Conservation (phyloP, 2,888 invertebrate species). For the Carpatolechia fugitivella region DNA sequence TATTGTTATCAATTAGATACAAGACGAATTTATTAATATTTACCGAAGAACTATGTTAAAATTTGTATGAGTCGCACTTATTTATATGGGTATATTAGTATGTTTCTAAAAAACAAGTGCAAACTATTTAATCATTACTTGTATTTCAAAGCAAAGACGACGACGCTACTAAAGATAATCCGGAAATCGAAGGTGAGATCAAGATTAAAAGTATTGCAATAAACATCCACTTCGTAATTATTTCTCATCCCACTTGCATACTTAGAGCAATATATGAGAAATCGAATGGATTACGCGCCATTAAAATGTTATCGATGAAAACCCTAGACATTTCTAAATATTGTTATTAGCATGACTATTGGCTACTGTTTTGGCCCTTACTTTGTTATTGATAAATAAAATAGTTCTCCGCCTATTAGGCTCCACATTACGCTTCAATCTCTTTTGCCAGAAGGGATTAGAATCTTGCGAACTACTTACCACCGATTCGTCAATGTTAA, state of each 20-base stretch:
- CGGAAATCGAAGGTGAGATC: constrained; percentile 50
- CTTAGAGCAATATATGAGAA: constrained; percentile 61
- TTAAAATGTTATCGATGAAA: constrained; percentile 1
- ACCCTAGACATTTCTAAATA: constrained; percentile 25
- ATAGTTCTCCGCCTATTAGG: constrained; percentile 75
- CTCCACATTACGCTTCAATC: constrained; percentile 62
- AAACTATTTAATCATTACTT: not conserved
- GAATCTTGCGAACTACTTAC: constrained; percentile 69
- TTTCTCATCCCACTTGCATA: constrained; percentile 62
- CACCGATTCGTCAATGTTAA: constrained; percentile 44
- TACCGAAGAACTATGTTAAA: not conserved
- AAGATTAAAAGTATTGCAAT: constrained; percentile 59
- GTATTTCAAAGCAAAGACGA: not conserved
- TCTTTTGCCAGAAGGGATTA: constrained; percentile 72
- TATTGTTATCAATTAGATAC: constrained; percentile 29
- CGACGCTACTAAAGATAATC: constrained; percentile 19
- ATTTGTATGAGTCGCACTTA: not conserved
- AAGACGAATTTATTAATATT: not conserved
- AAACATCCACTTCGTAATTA: constrained; percentile 39
- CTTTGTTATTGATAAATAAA: constrained; percentile 72
- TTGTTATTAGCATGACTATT: constrained; percentile 36
- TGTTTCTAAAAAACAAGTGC: not conserved
- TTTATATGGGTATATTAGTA: not conserved
- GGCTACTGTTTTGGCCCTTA: constrained; percentile 51
- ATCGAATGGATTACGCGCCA: constrained; percentile 35